phyloP scores from a whole-genome alignment of 1,140 invertebrate species.

The Zaprionus vittiger region DNA sequence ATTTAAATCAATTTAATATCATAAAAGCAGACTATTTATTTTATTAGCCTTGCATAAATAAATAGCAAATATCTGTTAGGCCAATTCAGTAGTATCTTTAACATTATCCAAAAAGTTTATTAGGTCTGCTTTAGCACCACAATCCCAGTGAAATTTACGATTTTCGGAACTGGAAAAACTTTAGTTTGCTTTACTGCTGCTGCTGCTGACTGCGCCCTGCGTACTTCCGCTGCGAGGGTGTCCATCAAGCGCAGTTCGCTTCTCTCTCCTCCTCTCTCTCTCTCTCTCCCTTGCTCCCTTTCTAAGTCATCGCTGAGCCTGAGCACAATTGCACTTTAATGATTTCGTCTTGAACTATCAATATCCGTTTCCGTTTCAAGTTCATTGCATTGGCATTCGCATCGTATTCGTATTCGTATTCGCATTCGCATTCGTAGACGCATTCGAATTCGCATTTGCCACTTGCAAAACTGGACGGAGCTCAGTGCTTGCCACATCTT shows the following conservation, averaged over 20 bases:
- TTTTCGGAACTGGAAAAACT: constrained; percentile 45
- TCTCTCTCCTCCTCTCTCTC: not conserved
- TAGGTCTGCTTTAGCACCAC: not conserved
- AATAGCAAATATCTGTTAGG: not conserved
- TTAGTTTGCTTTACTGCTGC: not conserved
- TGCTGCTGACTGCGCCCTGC: constrained; percentile 3
- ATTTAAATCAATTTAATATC: not conserved
- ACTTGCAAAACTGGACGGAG: constrained; percentile 21
- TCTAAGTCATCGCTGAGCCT: constrained; percentile 16
- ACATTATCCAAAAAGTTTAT: not conserved
- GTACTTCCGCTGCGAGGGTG: constrained; percentile 17
- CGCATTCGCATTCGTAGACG: constrained; percentile 14
- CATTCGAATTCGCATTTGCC: constrained; percentile 25
- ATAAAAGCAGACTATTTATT: not conserved
- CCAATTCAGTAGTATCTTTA: not conserved
- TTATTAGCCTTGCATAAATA: not conserved
- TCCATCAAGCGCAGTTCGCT: not conserved
- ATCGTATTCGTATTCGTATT: constrained; percentile 19
- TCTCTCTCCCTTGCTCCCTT: not conserved
- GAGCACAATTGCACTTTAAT: constrained; percentile 77
- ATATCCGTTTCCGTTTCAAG: constrained; percentile 80
- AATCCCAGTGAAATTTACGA: constrained; percentile 28
- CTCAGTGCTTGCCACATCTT: constrained; percentile 30
- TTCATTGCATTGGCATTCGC: constrained; percentile 59
- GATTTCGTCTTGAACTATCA: constrained; percentile 83